These are phyloP conservation scores for Zelostemma sp. DNA, from an alignment of 1,140 invertebrate genomes.

Conservation along the genomic window DNA sequence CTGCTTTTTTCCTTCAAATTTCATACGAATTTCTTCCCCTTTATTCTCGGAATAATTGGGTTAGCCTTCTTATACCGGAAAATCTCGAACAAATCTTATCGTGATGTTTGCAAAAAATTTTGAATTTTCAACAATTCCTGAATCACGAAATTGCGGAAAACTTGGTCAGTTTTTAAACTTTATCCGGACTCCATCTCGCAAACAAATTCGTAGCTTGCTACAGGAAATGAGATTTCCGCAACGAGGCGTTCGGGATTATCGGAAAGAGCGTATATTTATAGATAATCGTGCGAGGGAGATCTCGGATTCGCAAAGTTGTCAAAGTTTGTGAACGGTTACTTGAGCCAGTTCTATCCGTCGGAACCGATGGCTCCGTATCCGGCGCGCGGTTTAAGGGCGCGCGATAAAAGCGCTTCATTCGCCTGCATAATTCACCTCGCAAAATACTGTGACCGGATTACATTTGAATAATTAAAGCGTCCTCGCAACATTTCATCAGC, in stretches of 20 bases:
- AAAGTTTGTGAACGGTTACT: conserved; percentile 29
- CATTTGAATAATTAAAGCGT: conserved; percentile 28
- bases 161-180: conserved; percentile 4
- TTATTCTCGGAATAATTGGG: too few species aligned
- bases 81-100: too few species aligned
- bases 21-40: too few species aligned
- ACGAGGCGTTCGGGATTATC: conserved; percentile 20
- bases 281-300: conserved; percentile 16
- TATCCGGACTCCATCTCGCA: neutral
- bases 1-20: conserved; percentile 11
- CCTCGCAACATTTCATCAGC: conserved; percentile 6
- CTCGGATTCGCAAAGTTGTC: conserved; percentile 23
- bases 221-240: conserved; percentile 17
- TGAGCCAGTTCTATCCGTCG: conserved; percentile 10
- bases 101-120: too few species aligned
- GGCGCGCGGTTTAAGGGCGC: conserved; percentile 14
- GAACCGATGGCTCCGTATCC: conserved; percentile 20
- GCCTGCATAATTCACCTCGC: conserved; percentile 21
- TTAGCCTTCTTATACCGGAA: too few species aligned
- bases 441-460: conserved; percentile 19
- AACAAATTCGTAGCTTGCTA: conserved; percentile 13
- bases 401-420: conserved; percentile 16
- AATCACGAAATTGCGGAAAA: neutral
- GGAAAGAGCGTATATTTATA: conserved; percentile 12
- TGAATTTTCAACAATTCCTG: too few species aligned